phyloP scores from a whole-genome alignment of 2,888 invertebrate species.

The Suillia variegata region DNA sequence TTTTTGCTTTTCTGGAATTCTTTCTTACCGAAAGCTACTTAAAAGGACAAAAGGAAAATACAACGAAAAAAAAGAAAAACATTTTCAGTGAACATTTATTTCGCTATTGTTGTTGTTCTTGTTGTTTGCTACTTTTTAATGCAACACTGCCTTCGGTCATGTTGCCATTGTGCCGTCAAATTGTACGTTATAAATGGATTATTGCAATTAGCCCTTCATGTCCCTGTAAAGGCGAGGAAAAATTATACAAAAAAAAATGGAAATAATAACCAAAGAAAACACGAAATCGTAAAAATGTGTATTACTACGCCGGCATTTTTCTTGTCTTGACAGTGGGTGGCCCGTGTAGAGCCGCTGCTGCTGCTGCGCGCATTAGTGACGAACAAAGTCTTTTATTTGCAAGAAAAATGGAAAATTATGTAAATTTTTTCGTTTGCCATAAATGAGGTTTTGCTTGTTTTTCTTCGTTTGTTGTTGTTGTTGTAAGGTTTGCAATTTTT shows the following conservation, averaged over 20 bases:
- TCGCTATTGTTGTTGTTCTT: conserved; percentile 28
- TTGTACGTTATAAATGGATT: conserved; percentile 59
- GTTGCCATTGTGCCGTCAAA: conserved; percentile 36
- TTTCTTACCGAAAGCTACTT: too few relatives aligned
- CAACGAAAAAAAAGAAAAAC: too few relatives aligned
- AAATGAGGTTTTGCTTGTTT: conserved; percentile 36
- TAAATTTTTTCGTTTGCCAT: conserved; percentile 38
- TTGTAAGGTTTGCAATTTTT: too few relatives aligned
- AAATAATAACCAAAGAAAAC: not conserved
- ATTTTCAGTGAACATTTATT: conserved; percentile 6
- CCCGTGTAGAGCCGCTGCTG: not conserved
- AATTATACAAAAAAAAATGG: conserved; percentile 3
- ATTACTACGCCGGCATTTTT: conserved; percentile 18
- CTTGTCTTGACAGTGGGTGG: conserved; percentile 1
- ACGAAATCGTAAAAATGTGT: conserved; percentile 19
- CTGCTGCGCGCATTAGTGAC: not conserved
- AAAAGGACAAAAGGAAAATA: too few relatives aligned
- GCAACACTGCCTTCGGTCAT: conserved; percentile 26
- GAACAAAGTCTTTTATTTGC: not conserved
- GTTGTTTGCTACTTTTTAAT: conserved; percentile 23
- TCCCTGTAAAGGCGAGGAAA: conserved; percentile 13
- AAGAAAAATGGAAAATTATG: conserved; percentile 37
- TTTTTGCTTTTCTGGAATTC: conserved; percentile 32
- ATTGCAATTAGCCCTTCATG: conserved; percentile 57
- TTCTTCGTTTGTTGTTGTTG: too few relatives aligned